A percentile compares a stretch with the other conserved stretches of the same genome.
Evolutionary conservation across 2,888 invertebrate species (phyloP).

Genomic region (Therioaphis trifolii): DNA sequence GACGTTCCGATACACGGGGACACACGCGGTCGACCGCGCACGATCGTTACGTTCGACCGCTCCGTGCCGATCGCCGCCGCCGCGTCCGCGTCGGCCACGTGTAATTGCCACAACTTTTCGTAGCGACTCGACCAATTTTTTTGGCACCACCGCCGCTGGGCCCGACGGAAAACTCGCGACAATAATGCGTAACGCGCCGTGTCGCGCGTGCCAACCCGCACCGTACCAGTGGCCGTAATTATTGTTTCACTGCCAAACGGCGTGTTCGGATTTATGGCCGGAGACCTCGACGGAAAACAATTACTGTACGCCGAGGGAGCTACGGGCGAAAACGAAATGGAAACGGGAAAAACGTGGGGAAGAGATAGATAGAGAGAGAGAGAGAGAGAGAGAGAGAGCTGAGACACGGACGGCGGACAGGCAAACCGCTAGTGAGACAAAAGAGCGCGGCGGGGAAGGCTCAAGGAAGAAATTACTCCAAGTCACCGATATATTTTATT

Average conservation of each 20-base stretch:
- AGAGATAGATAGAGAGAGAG: background rate
- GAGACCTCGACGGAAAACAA: conserved; percentile 20
- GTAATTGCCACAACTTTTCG: conserved; percentile 32
- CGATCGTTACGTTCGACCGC: background rate
- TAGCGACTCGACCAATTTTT: conserved; percentile 33
- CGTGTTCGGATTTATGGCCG: conserved; percentile 12
- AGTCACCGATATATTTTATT: too few species aligned
- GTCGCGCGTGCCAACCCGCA: background rate
- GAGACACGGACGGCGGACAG: background rate
- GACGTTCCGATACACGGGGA: background rate
- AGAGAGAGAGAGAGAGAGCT: background rate
- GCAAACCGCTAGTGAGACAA: too few species aligned
- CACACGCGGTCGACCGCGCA: background rate
- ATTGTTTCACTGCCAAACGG: conserved; percentile 59
- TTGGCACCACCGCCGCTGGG: conserved; percentile 21
- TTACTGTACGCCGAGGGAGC: background rate
- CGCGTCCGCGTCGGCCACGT: background rate
- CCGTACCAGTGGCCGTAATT: background rate
- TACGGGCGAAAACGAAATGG: background rate
- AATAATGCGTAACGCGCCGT: conserved; percentile 12
- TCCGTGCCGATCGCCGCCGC: background rate
- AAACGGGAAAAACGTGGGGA: background rate
- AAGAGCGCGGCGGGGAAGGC: background rate
- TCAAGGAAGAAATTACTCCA: background rate
- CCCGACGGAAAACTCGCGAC: background rate